Conservation (phyloP, 2,113 vertebrate species). For the Eclectus roratus region DNA sequence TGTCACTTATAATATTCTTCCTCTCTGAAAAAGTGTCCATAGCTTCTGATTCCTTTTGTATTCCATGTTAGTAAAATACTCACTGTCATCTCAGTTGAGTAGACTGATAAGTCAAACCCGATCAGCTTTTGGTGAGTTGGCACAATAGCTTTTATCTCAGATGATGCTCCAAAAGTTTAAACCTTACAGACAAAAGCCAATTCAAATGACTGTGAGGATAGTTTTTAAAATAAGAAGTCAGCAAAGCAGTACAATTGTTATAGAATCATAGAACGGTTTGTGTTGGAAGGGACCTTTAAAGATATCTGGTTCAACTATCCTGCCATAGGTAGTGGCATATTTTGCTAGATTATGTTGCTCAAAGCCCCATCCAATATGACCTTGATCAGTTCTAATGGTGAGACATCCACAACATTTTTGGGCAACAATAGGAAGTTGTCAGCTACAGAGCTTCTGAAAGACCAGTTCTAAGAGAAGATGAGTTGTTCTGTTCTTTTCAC, state of each 20-base stretch:
- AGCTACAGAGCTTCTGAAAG: neutral
- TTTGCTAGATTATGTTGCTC: neutral
- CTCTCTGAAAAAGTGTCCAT: neutral
- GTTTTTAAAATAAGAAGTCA: neutral
- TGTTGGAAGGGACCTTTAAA: neutral
- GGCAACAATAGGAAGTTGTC: neutral
- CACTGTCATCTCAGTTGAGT: neutral
- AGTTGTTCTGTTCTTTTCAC: neutral
- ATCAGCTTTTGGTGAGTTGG: neutral
- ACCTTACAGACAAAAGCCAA: neutral
- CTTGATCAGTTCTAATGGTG: neutral
- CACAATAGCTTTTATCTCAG: neutral
- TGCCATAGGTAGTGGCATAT: neutral
- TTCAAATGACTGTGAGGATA: neutral
- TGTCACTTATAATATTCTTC: neutral
- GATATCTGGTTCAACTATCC: fast-evolving
- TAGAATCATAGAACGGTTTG: neutral
- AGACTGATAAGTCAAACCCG: neutral
- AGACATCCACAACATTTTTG: neutral
- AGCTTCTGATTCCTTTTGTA: neutral
- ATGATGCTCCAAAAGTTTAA: neutral
- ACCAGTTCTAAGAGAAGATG: neutral
- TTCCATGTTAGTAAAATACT: neutral
- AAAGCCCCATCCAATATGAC: neutral
- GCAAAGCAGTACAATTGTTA: neutral